Evolutionary conservation across 2,797 vertebrate genomes (phyloP).

Genomic region (Acanthurus leucopareius): DNA sequence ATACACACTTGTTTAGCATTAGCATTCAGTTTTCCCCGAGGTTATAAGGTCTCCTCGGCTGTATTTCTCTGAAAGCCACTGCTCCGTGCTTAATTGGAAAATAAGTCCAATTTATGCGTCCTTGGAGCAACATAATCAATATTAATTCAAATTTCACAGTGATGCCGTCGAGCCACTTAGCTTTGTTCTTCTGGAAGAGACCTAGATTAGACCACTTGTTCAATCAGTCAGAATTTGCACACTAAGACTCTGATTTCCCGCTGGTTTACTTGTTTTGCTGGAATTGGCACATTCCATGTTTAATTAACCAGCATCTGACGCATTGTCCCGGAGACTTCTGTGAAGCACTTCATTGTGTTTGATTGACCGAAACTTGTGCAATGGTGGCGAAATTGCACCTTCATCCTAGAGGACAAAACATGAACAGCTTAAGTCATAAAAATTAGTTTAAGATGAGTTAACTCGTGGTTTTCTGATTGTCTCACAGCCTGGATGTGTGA

Average conservation of each 20-base stretch:
- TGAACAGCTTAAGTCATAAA: slow-evolving; percentile 7
- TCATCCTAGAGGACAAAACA: not conserved
- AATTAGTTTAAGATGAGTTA: slow-evolving; percentile 19
- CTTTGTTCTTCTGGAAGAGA: slow-evolving; percentile 62
- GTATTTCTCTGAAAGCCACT: slow-evolving; percentile 57
- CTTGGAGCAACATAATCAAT: slow-evolving; percentile 82
- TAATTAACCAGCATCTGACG: slow-evolving; percentile 69
- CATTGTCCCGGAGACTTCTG: slow-evolving; percentile 51
- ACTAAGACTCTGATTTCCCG: slow-evolving; percentile 59
- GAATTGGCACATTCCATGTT: slow-evolving; percentile 69
- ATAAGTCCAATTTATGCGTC: slow-evolving; percentile 81
- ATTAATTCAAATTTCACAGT: slow-evolving; percentile 83
- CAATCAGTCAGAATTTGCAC: slow-evolving; percentile 72
- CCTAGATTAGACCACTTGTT: slow-evolving; percentile 76
- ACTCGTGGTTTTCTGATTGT: not conserved
- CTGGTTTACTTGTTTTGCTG: slow-evolving; percentile 67
- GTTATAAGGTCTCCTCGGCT: slow-evolving; percentile 54
- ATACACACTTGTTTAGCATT: slow-evolving; percentile 59
- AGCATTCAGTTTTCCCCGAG: slow-evolving; percentile 64
- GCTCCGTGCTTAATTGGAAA: slow-evolving; percentile 77
- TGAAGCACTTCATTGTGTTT: slow-evolving; percentile 40
- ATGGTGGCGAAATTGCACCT: slow-evolving; percentile 18
- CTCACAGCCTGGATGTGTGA: slow-evolving; percentile 95
- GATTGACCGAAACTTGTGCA: slow-evolving; percentile 28
- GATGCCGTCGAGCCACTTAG: slow-evolving; percentile 67